Base-by-base conservation (phyloP, 1,140 invertebrate genomes). In the Oncopeltus fasciatus region DNA sequence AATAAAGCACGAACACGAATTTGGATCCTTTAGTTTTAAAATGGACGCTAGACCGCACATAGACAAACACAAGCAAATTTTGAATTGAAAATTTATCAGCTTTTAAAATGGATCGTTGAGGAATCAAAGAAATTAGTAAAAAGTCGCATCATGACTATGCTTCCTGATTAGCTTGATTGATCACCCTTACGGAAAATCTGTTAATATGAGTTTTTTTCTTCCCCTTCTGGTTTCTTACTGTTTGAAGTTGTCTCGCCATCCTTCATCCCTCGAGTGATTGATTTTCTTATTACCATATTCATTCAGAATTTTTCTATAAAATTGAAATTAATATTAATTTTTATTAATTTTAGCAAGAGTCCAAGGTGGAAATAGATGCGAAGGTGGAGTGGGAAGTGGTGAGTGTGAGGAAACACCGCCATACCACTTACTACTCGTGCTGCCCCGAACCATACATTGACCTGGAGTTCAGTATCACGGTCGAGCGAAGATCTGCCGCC, bases 301-400 rank as follows among this genome's bases (percentile, higher is more conserved):
- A 33, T 57, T 27, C 14, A 8, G 5, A 9, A 21, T 27, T 57
- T 57, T 29, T 21, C 11, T 26, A 57, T 8, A 57, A 57, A 12
- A 29, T 57, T 38, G 31, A 5, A 5, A 38, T 38, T 38, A 14
- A 38, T 8, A 8, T 8, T 8, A 38, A 14, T 38, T 14, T 38
- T 38, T 38, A 38, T 38, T 38, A 14, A 1, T 47, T 0, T 11
- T 51, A 57, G 20, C 20, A 64, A 29, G 11, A 21, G 12, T 18
- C 60, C 1, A 57, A 64, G 27, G 29, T 62, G 44, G 57, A 63
- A 21, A 66, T 71, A n/a, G 70, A 76, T 53, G 80, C 77, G 26
- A 73, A n/a, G n/a, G n/a, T 73, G 0, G 79, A 84, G 70, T 85
- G 83, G 83, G 72, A 79, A 58, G 68, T 85, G 0, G 62, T 75